Base-by-base conservation (phyloP, 2,113 vertebrate species). In the Pygathrix nemaeus region DNA sequence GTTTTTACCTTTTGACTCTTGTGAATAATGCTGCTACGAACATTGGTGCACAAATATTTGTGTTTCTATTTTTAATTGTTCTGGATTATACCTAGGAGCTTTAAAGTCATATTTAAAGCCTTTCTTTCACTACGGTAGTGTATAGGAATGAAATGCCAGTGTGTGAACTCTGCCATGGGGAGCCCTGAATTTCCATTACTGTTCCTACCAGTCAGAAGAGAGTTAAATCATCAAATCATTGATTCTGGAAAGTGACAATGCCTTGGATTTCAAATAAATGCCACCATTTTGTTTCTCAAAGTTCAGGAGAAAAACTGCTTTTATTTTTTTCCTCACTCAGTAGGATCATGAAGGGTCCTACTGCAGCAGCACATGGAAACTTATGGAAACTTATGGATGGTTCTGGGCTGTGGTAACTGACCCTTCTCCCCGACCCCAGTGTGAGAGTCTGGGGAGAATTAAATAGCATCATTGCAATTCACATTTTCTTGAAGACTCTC, bases 201-300 rank as follows among this genome's bases (percentile, higher is more conserved):
- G 17, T 87, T 85, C 12, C 13, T 83, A 40, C 30, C 45, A 48
- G 43, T 94, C 55, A 64, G 25, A 83, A 89, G 13, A 91, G 5
- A 2, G 40, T 87, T 35, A 70, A 20, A 32, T 85, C 38, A 82
- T 81, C 9, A 13, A 64, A 80, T 57, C 48, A 20, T 66, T 82
- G 21, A 59, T 40, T 95, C 25, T 61, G 8, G 18, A 35, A 78
- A 40, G 8, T 79, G 68, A 16, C 20, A 90, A 23, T 73, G 6
- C 35, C 59, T 80, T 86, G 30, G 30, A 78, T 92, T 45, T 82
- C n/a, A 88, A 80, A 52, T n/a, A 80, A 84, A 83, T 76, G 7
- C 10, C 14, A 90, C 5, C 59, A 90, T 35, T 80, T 35, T 70
- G 8, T 70, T 96, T 76, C 13, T 75, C 59, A 48, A 21, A 93